Evolutionary conservation across 1,140 invertebrate genomes (phyloP).

Genomic region (Cryptotermes secundus): DNA sequence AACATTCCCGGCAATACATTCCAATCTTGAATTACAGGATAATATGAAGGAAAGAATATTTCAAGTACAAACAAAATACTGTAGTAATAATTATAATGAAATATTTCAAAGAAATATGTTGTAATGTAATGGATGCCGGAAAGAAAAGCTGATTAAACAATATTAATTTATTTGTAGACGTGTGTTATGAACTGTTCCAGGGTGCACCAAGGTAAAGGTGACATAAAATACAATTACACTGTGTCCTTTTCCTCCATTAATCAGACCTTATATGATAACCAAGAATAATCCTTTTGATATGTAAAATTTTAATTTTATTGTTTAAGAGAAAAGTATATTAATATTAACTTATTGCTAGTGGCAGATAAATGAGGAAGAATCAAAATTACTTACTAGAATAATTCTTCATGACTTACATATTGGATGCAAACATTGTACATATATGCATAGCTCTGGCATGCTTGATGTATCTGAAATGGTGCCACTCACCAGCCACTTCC

Average conservation of each 20-base stretch:
- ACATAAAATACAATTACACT: background rate
- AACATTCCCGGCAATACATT: background rate
- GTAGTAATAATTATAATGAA: constrained; percentile 16
- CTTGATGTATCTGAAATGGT: background rate
- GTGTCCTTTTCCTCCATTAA: background rate
- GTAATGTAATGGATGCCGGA: background rate
- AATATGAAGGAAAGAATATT: background rate
- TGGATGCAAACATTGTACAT: background rate
- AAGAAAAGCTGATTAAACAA: background rate
- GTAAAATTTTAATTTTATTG: background rate
- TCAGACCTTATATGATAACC: background rate
- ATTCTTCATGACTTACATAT: background rate
- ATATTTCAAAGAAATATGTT: background rate
- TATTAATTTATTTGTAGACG: constrained; percentile 17
- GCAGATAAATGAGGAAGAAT: background rate
- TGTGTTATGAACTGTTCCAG: background rate
- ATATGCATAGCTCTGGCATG: background rate
- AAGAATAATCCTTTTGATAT: background rate
- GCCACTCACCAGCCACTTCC: background rate
- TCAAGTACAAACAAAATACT: constrained; percentile 17
- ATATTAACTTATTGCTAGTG: no score
- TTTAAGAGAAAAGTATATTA: background rate
- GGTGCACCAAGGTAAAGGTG: background rate
- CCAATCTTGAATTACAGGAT: background rate
- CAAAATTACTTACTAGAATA: background rate